Percentiles rank a stretch among this genome's conserved stretches.
Conservation (phyloP, 2,888 invertebrate genomes). For the Apodemia mormo region DNA sequence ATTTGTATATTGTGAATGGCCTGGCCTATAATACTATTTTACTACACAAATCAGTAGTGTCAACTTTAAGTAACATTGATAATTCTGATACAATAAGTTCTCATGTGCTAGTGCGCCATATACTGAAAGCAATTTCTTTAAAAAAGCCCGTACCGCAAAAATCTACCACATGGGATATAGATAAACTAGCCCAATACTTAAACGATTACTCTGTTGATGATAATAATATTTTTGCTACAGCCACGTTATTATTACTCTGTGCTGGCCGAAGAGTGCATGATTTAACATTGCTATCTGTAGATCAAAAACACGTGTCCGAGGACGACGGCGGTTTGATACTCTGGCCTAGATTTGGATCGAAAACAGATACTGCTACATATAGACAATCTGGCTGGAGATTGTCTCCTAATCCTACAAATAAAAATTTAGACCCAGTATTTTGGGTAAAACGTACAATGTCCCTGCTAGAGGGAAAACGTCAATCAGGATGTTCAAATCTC, state of each 20-base stretch:
- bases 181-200: not conserved
- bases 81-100: constrained; percentile 24
- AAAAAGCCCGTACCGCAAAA: constrained; percentile 22
- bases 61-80: constrained; percentile 30
- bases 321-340: constrained; percentile 15
- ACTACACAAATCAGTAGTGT: constrained; percentile 21
- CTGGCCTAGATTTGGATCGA: constrained; percentile 33
- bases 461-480: not conserved
- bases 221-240: constrained; percentile 14
- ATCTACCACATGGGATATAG: constrained; percentile 27
- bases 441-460: constrained; percentile 29
- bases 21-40: too few relatives aligned
- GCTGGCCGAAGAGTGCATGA: constrained; percentile 21
- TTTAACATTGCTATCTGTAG: constrained; percentile 14
- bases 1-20: too few relatives aligned
- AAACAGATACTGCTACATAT: constrained; percentile 24
- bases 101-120: constrained; percentile 27
- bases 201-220: constrained; percentile 7
- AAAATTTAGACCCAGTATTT: constrained; percentile 26
- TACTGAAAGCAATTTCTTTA: constrained; percentile 29
- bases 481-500: constrained; percentile 21
- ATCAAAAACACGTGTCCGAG: constrained; percentile 11
- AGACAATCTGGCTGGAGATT: constrained; percentile 34
- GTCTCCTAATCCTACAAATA: not conserved
- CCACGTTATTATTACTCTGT: constrained; percentile 19